These are phyloP conservation scores for Allolobophora icterica DNA, from an alignment of 2,888 invertebrate species.

Conservation along the genomic window DNA sequence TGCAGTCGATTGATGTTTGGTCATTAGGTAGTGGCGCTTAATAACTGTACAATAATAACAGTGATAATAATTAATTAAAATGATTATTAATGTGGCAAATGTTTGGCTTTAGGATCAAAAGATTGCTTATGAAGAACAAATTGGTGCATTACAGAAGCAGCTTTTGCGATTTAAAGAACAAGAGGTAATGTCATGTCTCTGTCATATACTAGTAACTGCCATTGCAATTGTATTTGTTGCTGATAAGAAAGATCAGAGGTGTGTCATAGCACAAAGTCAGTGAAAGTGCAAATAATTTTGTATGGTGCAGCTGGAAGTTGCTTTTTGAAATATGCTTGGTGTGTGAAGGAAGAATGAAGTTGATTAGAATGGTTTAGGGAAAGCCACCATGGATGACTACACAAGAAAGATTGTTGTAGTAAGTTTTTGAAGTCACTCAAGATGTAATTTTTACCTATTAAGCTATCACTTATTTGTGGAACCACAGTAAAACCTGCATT, in stretches of 20 bases:
- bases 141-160: not conserved
- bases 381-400: not conserved
- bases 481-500: not conserved
- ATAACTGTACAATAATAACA: too few species aligned
- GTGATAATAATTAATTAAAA: not conserved
- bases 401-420: not conserved
- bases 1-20: too few species aligned
- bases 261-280: not conserved
- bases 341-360: not conserved
- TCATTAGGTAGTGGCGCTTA: too few species aligned
- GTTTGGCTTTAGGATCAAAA: conserved; percentile 15
- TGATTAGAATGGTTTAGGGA: not conserved
- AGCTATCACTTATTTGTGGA: not conserved
- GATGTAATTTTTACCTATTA: not conserved
- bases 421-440: not conserved
- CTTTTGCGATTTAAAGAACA: not conserved
- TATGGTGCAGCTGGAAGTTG: not conserved
- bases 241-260: too few species aligned
- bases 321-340: not conserved
- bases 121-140: not conserved
- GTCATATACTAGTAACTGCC: not conserved
- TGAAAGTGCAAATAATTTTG: not conserved
- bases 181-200: not conserved
- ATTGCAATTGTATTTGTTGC: not conserved
- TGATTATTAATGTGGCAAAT: not conserved